Conservation (phyloP, 2,113 vertebrate species). For the Rissa tridactyla region DNA sequence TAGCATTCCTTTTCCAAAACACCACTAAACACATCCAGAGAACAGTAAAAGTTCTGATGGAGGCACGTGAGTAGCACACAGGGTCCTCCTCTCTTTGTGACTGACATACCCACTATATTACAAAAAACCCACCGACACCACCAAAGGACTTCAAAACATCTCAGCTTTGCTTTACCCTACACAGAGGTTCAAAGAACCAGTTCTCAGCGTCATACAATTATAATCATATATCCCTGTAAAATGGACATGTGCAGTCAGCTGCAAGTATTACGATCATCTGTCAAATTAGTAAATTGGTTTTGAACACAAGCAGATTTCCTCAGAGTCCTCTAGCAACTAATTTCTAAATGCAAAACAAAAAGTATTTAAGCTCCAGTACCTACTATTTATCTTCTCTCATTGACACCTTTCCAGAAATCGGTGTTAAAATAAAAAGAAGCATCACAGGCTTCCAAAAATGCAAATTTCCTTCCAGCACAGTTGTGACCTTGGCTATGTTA, state of each 20-base stretch:
- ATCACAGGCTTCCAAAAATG: not conserved
- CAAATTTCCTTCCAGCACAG: not conserved
- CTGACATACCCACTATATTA: not conserved
- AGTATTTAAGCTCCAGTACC: not conserved
- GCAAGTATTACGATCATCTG: not conserved
- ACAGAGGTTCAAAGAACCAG: not conserved
- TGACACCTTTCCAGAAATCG: not conserved
- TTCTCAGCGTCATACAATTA: not conserved
- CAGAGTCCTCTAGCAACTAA: not conserved
- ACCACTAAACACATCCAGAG: not conserved
- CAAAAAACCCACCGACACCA: not conserved
- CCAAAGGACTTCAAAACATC: not conserved
- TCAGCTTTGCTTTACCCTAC: not conserved
- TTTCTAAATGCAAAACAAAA: not conserved
- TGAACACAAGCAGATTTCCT: not conserved
- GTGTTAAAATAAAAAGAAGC: not conserved
- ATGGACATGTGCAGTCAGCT: not conserved
- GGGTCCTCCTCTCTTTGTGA: not conserved
- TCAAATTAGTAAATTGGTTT: not conserved
- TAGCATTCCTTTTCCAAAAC: not conserved
- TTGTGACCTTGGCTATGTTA: not conserved
- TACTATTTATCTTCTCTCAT: not conserved
- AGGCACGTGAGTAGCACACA: not conserved
- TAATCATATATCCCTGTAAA: not conserved
- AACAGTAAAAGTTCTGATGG: rapidly evolving